Evolutionary conservation across 92 coral and sea anemone genomes (phyloP).

Genomic region (Zoanthus sociatus): DNA sequence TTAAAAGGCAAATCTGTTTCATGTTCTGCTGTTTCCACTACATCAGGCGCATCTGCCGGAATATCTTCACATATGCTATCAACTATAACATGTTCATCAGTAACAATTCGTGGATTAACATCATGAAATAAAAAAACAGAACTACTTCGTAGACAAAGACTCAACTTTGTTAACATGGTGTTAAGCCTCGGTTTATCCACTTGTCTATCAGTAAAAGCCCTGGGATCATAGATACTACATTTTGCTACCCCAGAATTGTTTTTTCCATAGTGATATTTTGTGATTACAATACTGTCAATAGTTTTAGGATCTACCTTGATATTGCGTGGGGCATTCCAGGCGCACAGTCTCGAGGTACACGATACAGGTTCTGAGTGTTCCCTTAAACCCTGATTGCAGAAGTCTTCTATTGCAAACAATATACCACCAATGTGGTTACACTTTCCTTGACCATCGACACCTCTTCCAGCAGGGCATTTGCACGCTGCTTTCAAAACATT

Average conservation of each 20-base stretch:
- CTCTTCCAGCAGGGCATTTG: conserved; percentile 46
- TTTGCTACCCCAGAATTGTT: too few relatives aligned
- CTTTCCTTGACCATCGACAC: conserved; percentile 54
- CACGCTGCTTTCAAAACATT: conserved; percentile 17
- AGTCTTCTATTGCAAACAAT: conserved; percentile 65
- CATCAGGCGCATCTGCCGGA: conserved; percentile 58
- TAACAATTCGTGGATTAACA: too few relatives aligned
- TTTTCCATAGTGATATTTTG: too few relatives aligned
- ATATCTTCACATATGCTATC: conserved; percentile 59
- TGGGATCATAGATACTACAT: too few relatives aligned
- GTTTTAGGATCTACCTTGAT: too few relatives aligned
- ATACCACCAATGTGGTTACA: conserved; percentile 62
- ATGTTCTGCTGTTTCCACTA: conserved; percentile 49
- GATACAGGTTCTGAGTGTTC: conserved; percentile 41
- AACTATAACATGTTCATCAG: conserved; percentile 34
- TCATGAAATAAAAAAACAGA: too few relatives aligned
- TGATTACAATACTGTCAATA: too few relatives aligned
- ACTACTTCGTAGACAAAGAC: too few relatives aligned
- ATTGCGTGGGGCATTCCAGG: conserved; percentile 35
- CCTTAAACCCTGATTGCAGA: conserved; percentile 37
- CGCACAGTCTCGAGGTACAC: conserved; percentile 54
- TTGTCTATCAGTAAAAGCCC: too few relatives aligned
- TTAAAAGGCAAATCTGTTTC: background rate
- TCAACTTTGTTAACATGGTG: too few relatives aligned
- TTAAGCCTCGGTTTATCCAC: too few relatives aligned